A percentile compares a stretch with the other conserved stretches of the same genome.
Evolutionary conservation across 2,797 vertebrate species (phyloP).

Genomic region (Alcedo atthis): DNA sequence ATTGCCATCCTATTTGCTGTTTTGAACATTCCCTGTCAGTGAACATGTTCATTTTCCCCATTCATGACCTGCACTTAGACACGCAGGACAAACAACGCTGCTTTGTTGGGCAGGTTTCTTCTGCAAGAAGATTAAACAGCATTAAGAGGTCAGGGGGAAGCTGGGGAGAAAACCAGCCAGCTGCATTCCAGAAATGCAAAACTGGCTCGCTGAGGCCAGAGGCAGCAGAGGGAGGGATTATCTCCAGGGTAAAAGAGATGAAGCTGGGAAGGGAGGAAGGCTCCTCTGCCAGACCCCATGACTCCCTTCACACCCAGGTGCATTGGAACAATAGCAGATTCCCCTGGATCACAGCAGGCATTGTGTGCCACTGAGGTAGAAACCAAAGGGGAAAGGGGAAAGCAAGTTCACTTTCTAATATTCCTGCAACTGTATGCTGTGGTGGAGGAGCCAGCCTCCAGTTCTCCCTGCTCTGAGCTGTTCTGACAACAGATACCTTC

Average conservation of each 20-base stretch:
- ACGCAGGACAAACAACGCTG: not conserved
- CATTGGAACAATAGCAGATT: conserved; percentile 46
- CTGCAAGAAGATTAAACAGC: conserved; percentile 59
- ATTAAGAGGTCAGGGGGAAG: conserved; percentile 63
- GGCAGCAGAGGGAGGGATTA: conserved; percentile 53
- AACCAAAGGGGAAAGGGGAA: conserved; percentile 65
- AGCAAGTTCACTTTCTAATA: conserved; percentile 47
- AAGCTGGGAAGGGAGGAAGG: conserved; percentile 32
- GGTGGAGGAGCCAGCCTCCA: conserved; percentile 6
- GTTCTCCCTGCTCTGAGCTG: not conserved
- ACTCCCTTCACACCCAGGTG: conserved; percentile 63
- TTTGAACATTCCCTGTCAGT: not conserved
- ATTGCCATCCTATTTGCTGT: not conserved
- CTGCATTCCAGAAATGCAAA: conserved; percentile 56
- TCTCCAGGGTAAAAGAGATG: conserved; percentile 21
- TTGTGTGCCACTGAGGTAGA: conserved; percentile 41
- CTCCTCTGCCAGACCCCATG: conserved; percentile 43
- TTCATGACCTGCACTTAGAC: not conserved
- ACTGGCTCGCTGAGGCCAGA: not conserved
- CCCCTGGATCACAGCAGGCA: conserved; percentile 18
- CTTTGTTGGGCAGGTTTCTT: conserved; percentile 18
- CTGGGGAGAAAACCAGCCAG: conserved; percentile 29
- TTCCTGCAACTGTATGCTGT: not conserved
- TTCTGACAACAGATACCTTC: not conserved
- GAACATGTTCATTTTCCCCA: not conserved